Percentiles rank a stretch among this genome's conserved stretches.
These are phyloP conservation scores for Cossypha polioptera DNA, from an alignment of 2,797 vertebrate genomes.

Conservation along the genomic window DNA sequence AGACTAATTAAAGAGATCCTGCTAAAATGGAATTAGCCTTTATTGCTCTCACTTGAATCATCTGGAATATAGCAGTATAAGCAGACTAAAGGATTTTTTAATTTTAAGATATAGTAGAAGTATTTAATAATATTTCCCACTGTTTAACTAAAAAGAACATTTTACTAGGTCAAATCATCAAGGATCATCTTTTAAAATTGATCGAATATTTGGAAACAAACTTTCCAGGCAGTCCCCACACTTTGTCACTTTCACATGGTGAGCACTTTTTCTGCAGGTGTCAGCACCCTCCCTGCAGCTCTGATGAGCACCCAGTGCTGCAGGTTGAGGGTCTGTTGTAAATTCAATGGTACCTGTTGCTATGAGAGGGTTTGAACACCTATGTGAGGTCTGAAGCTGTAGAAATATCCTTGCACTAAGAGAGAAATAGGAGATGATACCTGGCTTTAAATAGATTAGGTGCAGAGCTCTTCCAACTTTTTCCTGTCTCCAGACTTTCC, in stretches of 20 bases:
- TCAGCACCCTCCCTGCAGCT: neutral
- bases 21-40: conserved; percentile 3
- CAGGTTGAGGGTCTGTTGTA: neutral
- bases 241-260: neutral
- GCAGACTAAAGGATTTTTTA: neutral
- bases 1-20: conserved; percentile 31
- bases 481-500: neutral
- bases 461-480: neutral
- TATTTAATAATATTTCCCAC: neutral
- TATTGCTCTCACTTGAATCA: neutral
- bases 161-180: neutral
- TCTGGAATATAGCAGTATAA: neutral
- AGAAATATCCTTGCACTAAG: neutral
- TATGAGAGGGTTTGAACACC: neutral
- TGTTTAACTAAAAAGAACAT: neutral
- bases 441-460: neutral
- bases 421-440: neutral
- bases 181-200: neutral
- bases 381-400: neutral
- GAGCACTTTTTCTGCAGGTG: neutral
- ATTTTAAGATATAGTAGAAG: neutral
- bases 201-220: neutral
- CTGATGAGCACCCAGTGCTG: neutral
- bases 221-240: neutral
- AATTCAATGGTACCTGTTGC: neutral